Evolutionary conservation across 2,797 vertebrate species (phyloP).

Genomic region (Acrossocheilus fasciatus): DNA sequence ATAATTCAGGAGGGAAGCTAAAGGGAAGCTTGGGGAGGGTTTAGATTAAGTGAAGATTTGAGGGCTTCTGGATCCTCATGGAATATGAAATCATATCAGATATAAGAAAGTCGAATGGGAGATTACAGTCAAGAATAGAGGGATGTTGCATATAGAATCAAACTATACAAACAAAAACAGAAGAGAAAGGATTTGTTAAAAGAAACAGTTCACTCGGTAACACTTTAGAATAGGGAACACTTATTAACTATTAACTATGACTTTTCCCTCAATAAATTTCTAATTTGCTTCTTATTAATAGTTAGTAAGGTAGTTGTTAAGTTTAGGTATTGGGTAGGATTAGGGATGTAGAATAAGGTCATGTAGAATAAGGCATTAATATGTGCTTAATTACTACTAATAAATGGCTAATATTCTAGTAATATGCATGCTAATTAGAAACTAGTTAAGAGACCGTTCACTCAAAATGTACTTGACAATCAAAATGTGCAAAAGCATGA

Average conservation of each 20-base stretch:
- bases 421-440: too few relatives aligned
- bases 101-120: background rate
- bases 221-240: too few relatives aligned
- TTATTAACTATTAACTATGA: too few relatives aligned
- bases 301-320: too few relatives aligned
- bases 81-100: conserved; percentile 21
- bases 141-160: background rate
- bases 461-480: background rate
- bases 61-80: background rate
- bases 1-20: conserved; percentile 31
- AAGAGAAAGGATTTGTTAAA: background rate
- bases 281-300: too few relatives aligned
- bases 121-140: background rate
- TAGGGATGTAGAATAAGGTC: too few relatives aligned
- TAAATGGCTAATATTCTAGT: too few relatives aligned
- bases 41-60: conserved; percentile 28
- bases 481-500: background rate
- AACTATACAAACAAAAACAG: background rate
- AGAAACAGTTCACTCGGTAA: background rate
- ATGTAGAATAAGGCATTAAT: too few relatives aligned
- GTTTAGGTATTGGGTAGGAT: too few relatives aligned
- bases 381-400: too few relatives aligned
- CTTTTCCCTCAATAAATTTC: too few relatives aligned
- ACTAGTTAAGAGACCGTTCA: background rate
- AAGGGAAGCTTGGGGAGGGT: background rate